Base-by-base conservation (phyloP, 2,797 vertebrate genomes). In the Eupleurogrammus muticus region DNA sequence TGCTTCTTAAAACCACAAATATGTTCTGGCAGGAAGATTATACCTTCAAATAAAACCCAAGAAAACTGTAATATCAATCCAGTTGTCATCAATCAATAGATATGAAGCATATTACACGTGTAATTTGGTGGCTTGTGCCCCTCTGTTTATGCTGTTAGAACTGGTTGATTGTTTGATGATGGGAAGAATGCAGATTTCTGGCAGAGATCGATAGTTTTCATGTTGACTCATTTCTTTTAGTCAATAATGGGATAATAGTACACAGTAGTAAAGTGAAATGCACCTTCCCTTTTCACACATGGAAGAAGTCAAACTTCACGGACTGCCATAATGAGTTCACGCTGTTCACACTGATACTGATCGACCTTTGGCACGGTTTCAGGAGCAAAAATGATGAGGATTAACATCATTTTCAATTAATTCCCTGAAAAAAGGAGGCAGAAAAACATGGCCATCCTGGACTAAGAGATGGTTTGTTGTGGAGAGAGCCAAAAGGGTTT, bases 351-450 rank as follows among this genome's bases (percentile, higher is more conserved):
- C n/a, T n/a, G 55, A 62, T 56, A 66, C 46, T 70, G 36, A 73
- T 50, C 49, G 51, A 50, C 54, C 66, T 77, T 80, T 73, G 60
- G 75, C 56, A 75, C 61, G 65, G 24, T 85, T 80, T 83, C 56
- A 63, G 64, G 72, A 66, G 59, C 65, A 85, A 80, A 85, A 80
- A 83, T 77, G 82, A 74, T 28, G 11, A 69, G 46, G 75, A 86
- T 90, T 79, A 80, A 60, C 71, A 82, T 28, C 14, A 68, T 73
- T 86, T 84, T 84, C 68, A 81, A 86, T 85, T 76, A 76, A 80
- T 81, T 84, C 38, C 20, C 17, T 47, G 20, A n/a, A 66, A 76
- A 70, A 56, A 65, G n/a, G 21, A 73, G 40, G 4, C 54, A 69
- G 53, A 52, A 77, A 76, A 80, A 76, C 53, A 85, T 73, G 77